Conservation (phyloP, 1,140 invertebrate species). For the Heliconius hermathena region DNA sequence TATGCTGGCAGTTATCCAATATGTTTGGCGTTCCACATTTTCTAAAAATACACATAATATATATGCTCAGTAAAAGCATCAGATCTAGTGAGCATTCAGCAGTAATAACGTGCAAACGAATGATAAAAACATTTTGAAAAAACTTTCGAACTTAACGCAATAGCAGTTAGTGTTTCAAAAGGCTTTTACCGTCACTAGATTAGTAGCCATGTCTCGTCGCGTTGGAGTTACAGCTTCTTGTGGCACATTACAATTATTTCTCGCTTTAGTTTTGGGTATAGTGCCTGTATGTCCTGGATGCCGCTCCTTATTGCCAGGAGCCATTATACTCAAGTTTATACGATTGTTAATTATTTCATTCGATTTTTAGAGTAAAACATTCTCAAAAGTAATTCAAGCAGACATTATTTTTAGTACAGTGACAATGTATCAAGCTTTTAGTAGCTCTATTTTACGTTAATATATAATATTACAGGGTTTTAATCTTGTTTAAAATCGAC, state of each 20-base stretch:
- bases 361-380: constrained; percentile 29
- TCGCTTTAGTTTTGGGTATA: constrained; percentile 78
- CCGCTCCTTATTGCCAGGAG: constrained; percentile 77
- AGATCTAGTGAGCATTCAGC: constrained; percentile 36
- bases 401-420: not conserved
- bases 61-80: constrained; percentile 63
- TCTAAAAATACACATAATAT: constrained; percentile 69
- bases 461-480: not conserved
- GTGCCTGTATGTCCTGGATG: constrained; percentile 77
- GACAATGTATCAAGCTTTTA: not conserved
- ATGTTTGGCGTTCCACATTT: constrained; percentile 53
- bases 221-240: constrained; percentile 81
- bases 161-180: not conserved
- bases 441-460: not conserved
- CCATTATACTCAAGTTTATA: constrained; percentile 62
- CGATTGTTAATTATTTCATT: constrained; percentile 38
- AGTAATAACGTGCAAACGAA: constrained; percentile 15
- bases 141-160: not conserved
- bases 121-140: constrained; percentile 1
- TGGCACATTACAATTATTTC: constrained; percentile 80
- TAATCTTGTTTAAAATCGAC: not conserved
- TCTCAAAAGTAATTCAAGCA: not conserved
- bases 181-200: constrained; percentile 72
- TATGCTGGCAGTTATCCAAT: constrained; percentile 68
- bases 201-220: constrained; percentile 77